Percentiles rank a stretch among this genome's conserved stretches.
Evolutionary conservation across 2,797 vertebrate species (phyloP).

Genomic region (Sebastes diploproa): DNA sequence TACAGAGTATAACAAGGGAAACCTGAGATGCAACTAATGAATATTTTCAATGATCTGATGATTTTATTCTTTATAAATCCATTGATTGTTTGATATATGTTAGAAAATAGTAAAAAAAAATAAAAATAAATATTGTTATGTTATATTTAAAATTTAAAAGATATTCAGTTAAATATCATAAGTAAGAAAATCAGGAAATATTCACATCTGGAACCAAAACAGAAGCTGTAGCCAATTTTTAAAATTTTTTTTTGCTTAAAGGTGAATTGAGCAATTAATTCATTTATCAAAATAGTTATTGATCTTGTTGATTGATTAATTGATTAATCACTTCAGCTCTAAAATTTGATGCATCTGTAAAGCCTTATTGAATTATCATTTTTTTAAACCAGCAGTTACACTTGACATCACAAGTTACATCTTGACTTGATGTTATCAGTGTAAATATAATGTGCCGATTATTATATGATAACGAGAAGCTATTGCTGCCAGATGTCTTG

Average conservation of each 20-base stretch:
- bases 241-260: not conserved
- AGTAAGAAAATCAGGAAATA: not conserved
- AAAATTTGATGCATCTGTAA: not conserved
- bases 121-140: not conserved
- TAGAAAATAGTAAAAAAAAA: not conserved
- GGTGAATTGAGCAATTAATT: not conserved
- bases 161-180: not conserved
- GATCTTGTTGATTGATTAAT: not conserved
- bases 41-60: not conserved
- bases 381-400: not conserved
- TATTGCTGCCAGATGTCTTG: conserved; percentile 17
- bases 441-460: conserved; percentile 2
- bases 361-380: not conserved
- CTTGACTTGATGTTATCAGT: not conserved
- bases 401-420: conserved; percentile 4
- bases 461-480: conserved; percentile 2
- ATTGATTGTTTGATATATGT: not conserved
- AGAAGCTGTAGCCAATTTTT: not conserved
- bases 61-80: not conserved
- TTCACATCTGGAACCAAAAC: not conserved
- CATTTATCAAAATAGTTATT: not conserved
- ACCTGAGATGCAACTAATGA: not conserved
- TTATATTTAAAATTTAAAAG: not conserved
- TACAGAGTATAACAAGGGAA: not conserved
- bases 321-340: not conserved